phyloP scores from a whole-genome alignment of 2,888 invertebrate genomes.

The Leptothorax acervorum region DNA sequence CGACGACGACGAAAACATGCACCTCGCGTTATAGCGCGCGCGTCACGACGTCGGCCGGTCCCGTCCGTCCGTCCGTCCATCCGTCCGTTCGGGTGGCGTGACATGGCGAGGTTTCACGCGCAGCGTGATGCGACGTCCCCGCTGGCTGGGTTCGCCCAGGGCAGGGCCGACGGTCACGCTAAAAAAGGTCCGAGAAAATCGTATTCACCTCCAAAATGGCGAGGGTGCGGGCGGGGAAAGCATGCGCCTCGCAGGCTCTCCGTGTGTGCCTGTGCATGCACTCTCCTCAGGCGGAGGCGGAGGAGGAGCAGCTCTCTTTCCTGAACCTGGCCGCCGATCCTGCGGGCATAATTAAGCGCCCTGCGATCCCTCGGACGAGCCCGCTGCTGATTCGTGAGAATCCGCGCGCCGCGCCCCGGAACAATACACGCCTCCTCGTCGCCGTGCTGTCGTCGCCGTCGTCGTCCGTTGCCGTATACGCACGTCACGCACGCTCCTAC shows the following conservation, averaged over 20 bases:
- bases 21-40: constrained; percentile 2
- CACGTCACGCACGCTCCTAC: constrained; percentile 45
- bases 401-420: constrained; percentile 76
- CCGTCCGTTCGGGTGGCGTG: constrained; percentile 7
- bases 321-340: constrained; percentile 68
- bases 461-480: constrained; percentile 33
- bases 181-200: constrained; percentile 71
- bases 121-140: constrained; percentile 5
- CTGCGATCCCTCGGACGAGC: constrained; percentile 50
- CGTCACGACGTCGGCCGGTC: constrained; percentile 6
- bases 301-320: constrained; percentile 62
- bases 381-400: constrained; percentile 57
- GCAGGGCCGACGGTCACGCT: constrained; percentile 40
- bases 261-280: constrained; percentile 54
- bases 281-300: constrained; percentile 66
- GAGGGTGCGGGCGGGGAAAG: constrained; percentile 79
- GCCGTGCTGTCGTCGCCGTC: constrained; percentile 60
- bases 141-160: not conserved
- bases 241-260: constrained; percentile 75
- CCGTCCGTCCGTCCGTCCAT: not conserved
- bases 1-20: constrained; percentile 13
- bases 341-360: constrained; percentile 70
- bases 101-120: not conserved
- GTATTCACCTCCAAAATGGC: constrained; percentile 85
- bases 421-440: constrained; percentile 83